Percentiles rank a stretch among this genome's conserved stretches.
These are phyloP conservation scores for Spicauda simplicius DNA, from an alignment of 2,888 invertebrate species.

Conservation along the genomic window DNA sequence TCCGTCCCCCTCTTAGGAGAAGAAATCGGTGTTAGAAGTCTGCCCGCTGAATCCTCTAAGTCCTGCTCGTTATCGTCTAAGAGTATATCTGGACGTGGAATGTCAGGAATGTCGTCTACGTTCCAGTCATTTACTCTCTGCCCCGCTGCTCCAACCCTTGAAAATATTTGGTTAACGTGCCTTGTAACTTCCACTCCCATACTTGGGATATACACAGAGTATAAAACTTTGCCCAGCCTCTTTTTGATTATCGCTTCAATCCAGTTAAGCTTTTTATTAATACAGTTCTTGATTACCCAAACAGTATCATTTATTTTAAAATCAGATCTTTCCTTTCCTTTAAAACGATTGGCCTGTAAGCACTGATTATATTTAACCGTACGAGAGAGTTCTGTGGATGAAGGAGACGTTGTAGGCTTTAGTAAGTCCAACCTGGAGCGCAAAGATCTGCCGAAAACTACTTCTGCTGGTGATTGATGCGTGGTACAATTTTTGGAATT, in stretches of 20 bases:
- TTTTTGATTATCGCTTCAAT: slow-evolving; percentile 1
- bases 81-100: no score
- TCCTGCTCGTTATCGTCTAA: no score
- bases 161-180: slow-evolving; percentile 8
- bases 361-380: slow-evolving; percentile 8
- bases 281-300: slow-evolving; percentile 18
- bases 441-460: slow-evolving; percentile 18
- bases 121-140: no score
- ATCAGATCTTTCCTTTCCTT: no score
- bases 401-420: slow-evolving; percentile 4
- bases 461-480: slow-evolving; percentile 24
- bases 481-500: slow-evolving; percentile 30
- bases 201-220: slow-evolving; percentile 3
- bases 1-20: no score
- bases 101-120: no score
- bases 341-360: slow-evolving; percentile 20
- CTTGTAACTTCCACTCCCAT: background rate
- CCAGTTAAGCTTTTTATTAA: no score
- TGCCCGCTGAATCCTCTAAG: no score
- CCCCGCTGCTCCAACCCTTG: no score
- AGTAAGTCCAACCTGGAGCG: slow-evolving; percentile 24
- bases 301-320: slow-evolving; percentile 20
- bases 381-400: slow-evolving; percentile 16
- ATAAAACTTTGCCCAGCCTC: slow-evolving; percentile 11
- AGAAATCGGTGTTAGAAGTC: no score